Evolutionary conservation across 2,113 vertebrate genomes (phyloP).

Genomic region (Astur gentilis): DNA sequence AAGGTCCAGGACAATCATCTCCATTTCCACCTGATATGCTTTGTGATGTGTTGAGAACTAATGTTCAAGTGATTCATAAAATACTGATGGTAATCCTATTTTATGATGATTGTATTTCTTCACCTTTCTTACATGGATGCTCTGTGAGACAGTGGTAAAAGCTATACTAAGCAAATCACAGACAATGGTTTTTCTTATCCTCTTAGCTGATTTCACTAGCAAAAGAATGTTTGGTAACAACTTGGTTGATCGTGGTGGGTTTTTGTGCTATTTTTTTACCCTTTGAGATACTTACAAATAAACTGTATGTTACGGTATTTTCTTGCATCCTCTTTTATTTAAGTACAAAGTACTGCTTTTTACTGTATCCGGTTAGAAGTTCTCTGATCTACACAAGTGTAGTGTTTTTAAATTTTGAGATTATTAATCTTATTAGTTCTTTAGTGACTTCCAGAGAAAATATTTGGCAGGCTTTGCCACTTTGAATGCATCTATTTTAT

Average conservation of each 20-base stretch:
- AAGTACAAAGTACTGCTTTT: neutral
- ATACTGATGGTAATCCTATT: neutral
- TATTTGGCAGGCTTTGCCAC: neutral
- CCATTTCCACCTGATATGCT: neutral
- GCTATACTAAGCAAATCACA: neutral
- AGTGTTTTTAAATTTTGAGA: neutral
- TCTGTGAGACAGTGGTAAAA: neutral
- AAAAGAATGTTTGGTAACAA: neutral
- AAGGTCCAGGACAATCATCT: neutral
- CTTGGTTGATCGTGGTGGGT: fast-evolving
- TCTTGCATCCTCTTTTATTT: neutral
- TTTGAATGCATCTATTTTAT: neutral
- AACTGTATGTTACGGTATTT: neutral
- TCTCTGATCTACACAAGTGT: neutral
- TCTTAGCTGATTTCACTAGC: neutral
- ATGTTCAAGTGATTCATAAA: neutral
- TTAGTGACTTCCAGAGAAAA: neutral
- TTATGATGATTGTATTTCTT: neutral
- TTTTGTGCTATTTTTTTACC: neutral
- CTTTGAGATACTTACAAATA: neutral
- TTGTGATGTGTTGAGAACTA: neutral
- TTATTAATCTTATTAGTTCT: neutral
- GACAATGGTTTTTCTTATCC: neutral
- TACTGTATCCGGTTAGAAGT: neutral
- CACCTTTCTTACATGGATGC: neutral